These are phyloP conservation scores for Pristionchus japonicus DNA, from an alignment of 2,888 invertebrate species.

Conservation along the genomic window DNA sequence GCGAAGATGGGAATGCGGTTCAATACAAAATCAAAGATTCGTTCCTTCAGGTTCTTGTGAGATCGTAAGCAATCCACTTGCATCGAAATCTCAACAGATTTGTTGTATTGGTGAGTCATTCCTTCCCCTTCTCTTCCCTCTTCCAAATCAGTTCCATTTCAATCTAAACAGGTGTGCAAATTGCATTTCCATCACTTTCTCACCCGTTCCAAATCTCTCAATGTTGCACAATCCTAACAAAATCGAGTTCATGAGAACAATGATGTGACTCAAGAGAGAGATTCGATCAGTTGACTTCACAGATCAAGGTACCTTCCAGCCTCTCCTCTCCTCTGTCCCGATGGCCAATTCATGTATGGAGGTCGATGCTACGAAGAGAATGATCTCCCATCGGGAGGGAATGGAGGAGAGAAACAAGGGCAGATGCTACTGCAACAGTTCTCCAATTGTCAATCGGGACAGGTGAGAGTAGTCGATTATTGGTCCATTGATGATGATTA, in stretches of 20 bases:
- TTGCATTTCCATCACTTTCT: neutral
- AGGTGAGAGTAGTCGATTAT: neutral
- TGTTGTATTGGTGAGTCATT: conserved; percentile 29
- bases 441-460: neutral
- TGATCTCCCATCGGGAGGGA: neutral
- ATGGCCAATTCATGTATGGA: conserved; percentile 31
- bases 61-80: neutral
- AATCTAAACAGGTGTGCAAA: conserved; percentile 6
- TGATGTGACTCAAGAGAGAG: neutral
- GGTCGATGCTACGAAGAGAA: conserved; percentile 23
- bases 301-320: neutral
- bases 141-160: neutral
- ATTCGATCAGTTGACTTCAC: neutral
- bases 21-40: too few relatives aligned
- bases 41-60: conserved; percentile 10
- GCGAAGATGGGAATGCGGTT: too few relatives aligned
- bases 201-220: neutral
- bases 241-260: conserved; percentile 1
- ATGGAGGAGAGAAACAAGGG: neutral
- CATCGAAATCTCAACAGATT: conserved; percentile 1
- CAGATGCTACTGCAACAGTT: neutral
- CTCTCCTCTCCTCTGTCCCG: neutral
- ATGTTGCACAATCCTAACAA: neutral
- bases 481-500: neutral
- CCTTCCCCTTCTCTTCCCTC: neutral